Evolutionary conservation across 2,797 vertebrate genomes (phyloP).

Genomic region (Acanthornis magna): DNA sequence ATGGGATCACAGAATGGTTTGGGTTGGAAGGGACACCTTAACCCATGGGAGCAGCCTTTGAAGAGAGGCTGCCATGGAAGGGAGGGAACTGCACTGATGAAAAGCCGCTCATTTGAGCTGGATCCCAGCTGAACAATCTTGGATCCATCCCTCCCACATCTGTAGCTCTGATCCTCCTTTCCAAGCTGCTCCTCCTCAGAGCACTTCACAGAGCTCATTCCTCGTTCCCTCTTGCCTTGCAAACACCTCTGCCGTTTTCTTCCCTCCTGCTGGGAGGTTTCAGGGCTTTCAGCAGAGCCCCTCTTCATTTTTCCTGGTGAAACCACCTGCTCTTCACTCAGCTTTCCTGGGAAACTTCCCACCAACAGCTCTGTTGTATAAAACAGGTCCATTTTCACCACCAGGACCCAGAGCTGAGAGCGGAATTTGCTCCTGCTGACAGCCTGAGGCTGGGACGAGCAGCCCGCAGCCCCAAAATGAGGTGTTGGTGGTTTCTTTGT

Average conservation of each 20-base stretch:
- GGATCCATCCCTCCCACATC: background rate
- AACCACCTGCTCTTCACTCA: background rate
- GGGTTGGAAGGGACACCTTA: background rate
- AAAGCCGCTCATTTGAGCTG: background rate
- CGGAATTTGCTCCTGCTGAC: background rate
- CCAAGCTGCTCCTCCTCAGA: background rate
- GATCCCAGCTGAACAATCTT: background rate
- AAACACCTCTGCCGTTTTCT: background rate
- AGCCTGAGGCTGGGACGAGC: background rate
- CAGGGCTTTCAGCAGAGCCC: background rate
- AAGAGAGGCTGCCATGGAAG: background rate
- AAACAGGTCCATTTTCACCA: background rate
- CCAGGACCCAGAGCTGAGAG: background rate
- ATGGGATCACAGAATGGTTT: background rate
- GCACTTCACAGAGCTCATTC: background rate
- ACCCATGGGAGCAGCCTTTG: background rate
- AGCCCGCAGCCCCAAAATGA: background rate
- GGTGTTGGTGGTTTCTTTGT: background rate
- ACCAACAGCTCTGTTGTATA: background rate
- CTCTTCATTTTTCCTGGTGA: background rate
- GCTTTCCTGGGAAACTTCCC: background rate
- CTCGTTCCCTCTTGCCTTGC: background rate
- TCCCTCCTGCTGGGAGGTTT: background rate
- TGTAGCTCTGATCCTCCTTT: conserved; percentile 2
- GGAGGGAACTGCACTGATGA: background rate